Conservation (phyloP, 2,888 invertebrate genomes). For the Ichneumoninae sp. region DNA sequence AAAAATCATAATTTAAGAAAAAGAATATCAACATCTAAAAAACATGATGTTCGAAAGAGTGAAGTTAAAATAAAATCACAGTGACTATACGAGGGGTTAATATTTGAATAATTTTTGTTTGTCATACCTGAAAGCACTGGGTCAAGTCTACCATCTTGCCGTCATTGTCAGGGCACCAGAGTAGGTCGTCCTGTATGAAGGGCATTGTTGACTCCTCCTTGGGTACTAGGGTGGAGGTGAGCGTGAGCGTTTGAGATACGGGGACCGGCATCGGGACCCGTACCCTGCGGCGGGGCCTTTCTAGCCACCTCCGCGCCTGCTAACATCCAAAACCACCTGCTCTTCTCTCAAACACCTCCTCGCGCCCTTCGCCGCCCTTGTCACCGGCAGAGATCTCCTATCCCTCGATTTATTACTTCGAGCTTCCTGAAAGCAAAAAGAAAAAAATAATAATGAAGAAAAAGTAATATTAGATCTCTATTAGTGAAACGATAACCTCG, state of each 20-base stretch:
- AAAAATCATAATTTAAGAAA: not conserved
- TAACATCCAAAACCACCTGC: conserved; percentile 83
- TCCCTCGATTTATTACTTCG: not conserved
- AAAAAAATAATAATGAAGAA: not conserved
- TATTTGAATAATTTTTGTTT: not conserved
- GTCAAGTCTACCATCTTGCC: conserved; percentile 97
- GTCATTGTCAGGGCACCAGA: conserved; percentile 98
- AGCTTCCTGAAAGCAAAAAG: conserved; percentile 44
- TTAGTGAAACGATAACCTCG: not conserved
- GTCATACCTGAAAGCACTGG: conserved; percentile 92
- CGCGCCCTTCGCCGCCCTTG: conserved; percentile 63
- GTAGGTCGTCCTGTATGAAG: conserved; percentile 97
- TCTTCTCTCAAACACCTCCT: conserved; percentile 64
- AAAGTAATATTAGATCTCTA: not conserved
- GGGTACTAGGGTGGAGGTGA: conserved; percentile 83
- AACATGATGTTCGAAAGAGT: not conserved
- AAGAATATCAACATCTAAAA: not conserved
- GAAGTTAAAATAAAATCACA: not conserved
- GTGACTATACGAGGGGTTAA: not conserved
- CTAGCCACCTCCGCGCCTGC: conserved; percentile 84
- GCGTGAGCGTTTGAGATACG: conserved; percentile 83
- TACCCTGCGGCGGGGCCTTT: conserved; percentile 84
- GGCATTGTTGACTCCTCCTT: conserved; percentile 90
- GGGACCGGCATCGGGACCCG: conserved; percentile 85
- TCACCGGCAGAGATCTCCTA: not conserved